Base-by-base conservation (phyloP, 64 coral and sea anemone genomes). In the Pachyseris speciosa region DNA sequence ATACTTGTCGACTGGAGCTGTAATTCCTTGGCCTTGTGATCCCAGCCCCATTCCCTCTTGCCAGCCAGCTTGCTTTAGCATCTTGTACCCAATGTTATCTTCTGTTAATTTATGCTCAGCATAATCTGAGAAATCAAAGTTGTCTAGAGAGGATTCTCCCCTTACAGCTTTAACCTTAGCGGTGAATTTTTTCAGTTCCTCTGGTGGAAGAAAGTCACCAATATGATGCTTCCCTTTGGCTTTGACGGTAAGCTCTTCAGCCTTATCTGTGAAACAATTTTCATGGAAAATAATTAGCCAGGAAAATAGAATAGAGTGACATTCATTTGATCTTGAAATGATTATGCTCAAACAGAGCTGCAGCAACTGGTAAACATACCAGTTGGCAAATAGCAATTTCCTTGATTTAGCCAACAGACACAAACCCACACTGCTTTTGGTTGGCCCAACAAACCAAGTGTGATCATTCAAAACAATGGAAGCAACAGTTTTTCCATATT, bases 1-100 rank as follows among this genome's bases (percentile, higher is more conserved):
- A 44, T 92, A 99, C 97, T 93, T 99, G 74, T 99, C 86, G 8
- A 99, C 84, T 29, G 97, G 97, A 80, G 89, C 97, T 47, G 93
- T 99, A 33, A 99, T 99, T 5, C 97, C 97, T 73, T 99, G 93
- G 55, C 87, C 97, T n/a, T 99, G 80, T 5, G 93, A 88, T 50
- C 97, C 97, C 32, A 99, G 80, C 5, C 97, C 97, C 37, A 90
- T 99, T 30, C 97, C 97, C 84, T 99, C 97, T 6, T 92, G 61
- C 97, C 97, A 99, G 32, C 97, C 97, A 52, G 97, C 97, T 55
- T 92, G 95, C 68, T 99, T 83, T 10, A 99, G 73, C 97, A 99
- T 95, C 83, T 99, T 91, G 51, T 99, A 99, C 24, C 97, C 97
- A 93, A 99, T 94, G 73, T 99, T 99, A 36, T 92, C 91, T 20